Evolutionary conservation across 92 coral and sea anemone species (phyloP).

Genomic region (Parazoanthus darwini): DNA sequence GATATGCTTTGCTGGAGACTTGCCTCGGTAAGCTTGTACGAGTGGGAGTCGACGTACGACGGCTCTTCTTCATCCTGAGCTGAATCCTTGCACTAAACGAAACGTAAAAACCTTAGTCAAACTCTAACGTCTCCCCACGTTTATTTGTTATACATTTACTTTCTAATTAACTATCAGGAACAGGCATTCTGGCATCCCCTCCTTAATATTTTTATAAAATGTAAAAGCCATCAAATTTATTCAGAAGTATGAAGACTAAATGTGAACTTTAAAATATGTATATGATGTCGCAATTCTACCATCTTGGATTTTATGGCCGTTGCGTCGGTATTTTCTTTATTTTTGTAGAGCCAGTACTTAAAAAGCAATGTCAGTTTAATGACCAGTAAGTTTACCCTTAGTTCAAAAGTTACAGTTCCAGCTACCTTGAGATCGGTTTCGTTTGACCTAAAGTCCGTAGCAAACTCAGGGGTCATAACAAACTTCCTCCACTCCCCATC

Average conservation of each 20-base stretch:
- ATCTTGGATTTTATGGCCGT: no score
- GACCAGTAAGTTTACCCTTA: neutral
- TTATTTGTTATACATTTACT: neutral
- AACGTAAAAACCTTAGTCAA: neutral
- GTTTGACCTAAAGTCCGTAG: neutral
- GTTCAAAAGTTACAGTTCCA: neutral
- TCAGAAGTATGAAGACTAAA: no score
- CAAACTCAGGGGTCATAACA: slow-evolving; percentile 1
- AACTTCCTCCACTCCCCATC: slow-evolving; percentile 26
- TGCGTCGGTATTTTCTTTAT: no score
- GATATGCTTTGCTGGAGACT: neutral
- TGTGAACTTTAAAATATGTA: no score
- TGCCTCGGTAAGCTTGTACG: neutral
- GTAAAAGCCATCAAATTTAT: no score
- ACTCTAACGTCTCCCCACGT: neutral
- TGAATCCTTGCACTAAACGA: neutral
- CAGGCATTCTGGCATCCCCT: no score
- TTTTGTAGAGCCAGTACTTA: neutral
- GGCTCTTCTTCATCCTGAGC: slow-evolving; percentile 1
- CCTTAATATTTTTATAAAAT: no score
- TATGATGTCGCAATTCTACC: no score
- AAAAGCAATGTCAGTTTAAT: neutral
- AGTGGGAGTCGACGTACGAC: neutral
- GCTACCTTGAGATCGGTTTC: neutral
- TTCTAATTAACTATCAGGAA: neutral